Evolutionary conservation across 2,113 vertebrate species (phyloP).

Genomic region (Hippolais icterina): DNA sequence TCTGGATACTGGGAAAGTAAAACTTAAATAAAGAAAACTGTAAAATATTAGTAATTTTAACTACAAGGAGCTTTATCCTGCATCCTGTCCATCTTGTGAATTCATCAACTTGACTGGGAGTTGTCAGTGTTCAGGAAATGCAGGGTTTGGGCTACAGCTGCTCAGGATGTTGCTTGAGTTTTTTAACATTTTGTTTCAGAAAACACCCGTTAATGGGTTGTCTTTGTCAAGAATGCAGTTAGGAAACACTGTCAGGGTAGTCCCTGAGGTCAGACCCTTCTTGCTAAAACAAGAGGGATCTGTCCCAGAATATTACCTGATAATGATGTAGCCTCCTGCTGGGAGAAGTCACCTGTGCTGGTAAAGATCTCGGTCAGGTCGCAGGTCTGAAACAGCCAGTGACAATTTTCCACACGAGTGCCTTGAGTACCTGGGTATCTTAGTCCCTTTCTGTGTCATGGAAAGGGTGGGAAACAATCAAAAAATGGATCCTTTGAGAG

Average conservation of each 20-base stretch:
- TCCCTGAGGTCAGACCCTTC: background rate
- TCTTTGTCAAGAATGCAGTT: background rate
- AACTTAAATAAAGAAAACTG: background rate
- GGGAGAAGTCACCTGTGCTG: background rate
- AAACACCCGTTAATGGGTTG: background rate
- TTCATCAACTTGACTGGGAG: background rate
- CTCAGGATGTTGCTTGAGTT: background rate
- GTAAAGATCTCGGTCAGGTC: background rate
- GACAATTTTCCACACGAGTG: background rate
- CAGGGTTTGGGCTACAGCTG: background rate
- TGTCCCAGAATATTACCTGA: background rate
- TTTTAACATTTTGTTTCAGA: background rate
- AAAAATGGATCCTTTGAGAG: background rate
- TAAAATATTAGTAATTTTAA: background rate
- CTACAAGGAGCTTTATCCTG: background rate
- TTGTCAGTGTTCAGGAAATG: background rate
- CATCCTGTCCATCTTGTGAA: background rate
- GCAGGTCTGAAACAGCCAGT: background rate
- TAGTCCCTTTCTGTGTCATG: background rate
- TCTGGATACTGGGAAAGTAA: background rate
- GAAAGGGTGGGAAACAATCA: background rate
- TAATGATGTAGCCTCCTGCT: background rate
- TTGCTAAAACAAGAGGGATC: background rate
- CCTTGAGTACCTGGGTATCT: background rate
- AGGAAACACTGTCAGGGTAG: background rate